Base-by-base conservation (phyloP, 2,888 invertebrate species). In the Acanthococcus lagerstroemiae region DNA sequence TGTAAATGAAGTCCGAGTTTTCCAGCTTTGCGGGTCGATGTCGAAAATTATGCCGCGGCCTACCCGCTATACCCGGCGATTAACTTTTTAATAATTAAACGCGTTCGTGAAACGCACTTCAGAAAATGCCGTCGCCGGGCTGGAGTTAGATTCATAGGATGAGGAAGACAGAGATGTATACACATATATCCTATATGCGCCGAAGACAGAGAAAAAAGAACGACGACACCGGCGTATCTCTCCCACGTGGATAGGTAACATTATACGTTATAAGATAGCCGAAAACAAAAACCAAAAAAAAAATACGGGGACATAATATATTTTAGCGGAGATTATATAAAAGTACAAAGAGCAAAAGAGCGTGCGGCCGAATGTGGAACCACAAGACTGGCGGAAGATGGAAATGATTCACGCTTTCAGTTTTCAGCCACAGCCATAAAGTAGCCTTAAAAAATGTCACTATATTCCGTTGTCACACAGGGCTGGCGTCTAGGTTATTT, bases 321-420 rank as follows among this genome's bases (percentile, higher is more conserved):
- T 50, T 50, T 50, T 17, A 50, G 50, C 50, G 50, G 50, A n/a
- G 19, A 50, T 50, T 50, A 50, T 50, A 50, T n/a, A 50, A 50
- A 21, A 50, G 50, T 21, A 50, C 17, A 50, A 50, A 21, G 50
- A 17, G 17, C 30, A 26, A 55, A 50, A 26, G 27, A 30, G 55
- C n/a, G n/a, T n/a, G n/a, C 27, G 37, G 19, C n/a, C 19, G 50
- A 50, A 50, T 50, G 50, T 50, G 50, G 50, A 50, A 50, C 50
- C 50, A 26, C 30, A 7, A 17, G 55, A 30, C 19, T 45, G 45
- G 26, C 37, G 26, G 21, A 61, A 17, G 52, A 22, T 24, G 54
- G 50, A 61, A 61, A 61, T 61, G 61, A 61, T 61, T 61, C 61
- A 61, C 61, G 61, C 61, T 61, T 37, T 61, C 61, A 61, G 61